Conservation (phyloP, 2,797 vertebrate species). For the Coracias cyanogaster region DNA sequence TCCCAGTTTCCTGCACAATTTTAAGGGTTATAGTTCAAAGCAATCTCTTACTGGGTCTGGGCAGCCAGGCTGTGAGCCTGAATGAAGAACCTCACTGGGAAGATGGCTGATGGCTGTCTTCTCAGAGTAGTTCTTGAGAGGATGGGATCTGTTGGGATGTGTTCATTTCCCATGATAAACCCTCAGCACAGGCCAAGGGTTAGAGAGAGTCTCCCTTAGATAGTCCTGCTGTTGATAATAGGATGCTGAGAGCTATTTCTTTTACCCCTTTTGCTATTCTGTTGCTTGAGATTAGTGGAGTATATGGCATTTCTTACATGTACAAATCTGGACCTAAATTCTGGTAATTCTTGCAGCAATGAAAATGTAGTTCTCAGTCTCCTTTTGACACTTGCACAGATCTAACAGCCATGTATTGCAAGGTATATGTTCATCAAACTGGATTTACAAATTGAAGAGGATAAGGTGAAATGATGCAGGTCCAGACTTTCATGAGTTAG, state of each 20-base stretch:
- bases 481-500: neutral
- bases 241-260: neutral
- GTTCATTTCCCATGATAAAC: neutral
- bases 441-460: neutral
- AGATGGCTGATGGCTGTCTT: neutral
- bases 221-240: neutral
- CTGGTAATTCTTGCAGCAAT: neutral
- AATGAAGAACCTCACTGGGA: neutral
- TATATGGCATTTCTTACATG: rapidly evolving
- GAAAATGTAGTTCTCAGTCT: neutral
- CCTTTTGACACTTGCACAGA: neutral
- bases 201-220: neutral
- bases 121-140: neutral
- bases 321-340: neutral
- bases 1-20: neutral
- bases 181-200: neutral
- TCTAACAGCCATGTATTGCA: neutral
- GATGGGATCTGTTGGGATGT: neutral
- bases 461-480: neutral
- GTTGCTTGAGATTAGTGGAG: neutral
- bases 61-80: neutral
- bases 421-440: neutral
- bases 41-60: neutral
- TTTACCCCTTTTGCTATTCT: neutral
- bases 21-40: neutral